Conservation (phyloP, 2,113 vertebrate species). For the Apeltes quadracus region DNA sequence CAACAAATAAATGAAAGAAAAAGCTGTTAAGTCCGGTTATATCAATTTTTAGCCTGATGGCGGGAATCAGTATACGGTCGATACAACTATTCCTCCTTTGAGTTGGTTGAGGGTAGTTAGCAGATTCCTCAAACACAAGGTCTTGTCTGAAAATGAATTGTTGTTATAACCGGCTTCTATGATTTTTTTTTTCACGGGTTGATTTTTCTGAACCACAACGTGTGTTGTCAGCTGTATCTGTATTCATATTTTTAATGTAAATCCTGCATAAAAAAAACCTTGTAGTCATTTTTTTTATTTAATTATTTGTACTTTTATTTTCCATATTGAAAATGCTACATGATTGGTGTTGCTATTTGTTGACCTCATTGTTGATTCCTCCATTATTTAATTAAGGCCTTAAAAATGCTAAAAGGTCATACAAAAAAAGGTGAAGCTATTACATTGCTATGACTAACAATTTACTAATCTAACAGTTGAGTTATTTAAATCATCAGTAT, state of each 20-base stretch:
- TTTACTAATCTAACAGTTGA: background rate
- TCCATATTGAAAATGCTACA: background rate
- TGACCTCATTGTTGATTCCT: background rate
- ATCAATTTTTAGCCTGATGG: background rate
- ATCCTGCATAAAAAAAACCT: background rate
- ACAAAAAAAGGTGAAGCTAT: background rate
- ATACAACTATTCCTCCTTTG: background rate
- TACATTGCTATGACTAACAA: background rate
- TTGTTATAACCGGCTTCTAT: background rate
- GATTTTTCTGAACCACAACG: background rate
- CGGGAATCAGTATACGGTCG: background rate
- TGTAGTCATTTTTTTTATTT: background rate
- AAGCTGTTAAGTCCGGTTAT: background rate
- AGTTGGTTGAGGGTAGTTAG: background rate
- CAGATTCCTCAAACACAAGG: background rate
- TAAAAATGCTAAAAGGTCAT: background rate
- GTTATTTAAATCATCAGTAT: background rate
- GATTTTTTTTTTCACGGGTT: background rate
- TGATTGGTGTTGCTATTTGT: background rate
- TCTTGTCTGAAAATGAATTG: background rate
- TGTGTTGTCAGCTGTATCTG: background rate
- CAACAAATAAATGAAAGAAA: background rate
- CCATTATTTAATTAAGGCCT: background rate
- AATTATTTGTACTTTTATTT: background rate
- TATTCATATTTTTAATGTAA: background rate